These are phyloP conservation scores for Dolichallabes microphthalmus DNA, from an alignment of 2,113 vertebrate genomes.

Conservation along the genomic window DNA sequence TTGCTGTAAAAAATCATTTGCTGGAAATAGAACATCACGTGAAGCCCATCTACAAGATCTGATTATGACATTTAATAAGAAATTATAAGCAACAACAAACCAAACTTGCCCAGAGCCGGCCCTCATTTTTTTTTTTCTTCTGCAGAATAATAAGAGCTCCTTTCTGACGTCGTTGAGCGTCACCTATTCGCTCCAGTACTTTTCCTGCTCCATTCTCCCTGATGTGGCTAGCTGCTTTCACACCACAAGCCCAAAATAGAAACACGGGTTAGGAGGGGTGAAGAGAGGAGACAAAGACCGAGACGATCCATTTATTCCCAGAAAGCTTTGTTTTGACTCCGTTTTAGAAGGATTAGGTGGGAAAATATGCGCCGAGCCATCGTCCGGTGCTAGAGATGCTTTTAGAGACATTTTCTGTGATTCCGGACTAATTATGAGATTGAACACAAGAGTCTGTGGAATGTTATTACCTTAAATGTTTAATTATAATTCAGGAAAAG, in stretches of 20 bases:
- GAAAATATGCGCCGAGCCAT: not conserved
- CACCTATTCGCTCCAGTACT: conserved; percentile 37
- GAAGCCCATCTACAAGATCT: not conserved
- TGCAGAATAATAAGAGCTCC: conserved; percentile 11
- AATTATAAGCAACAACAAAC: not conserved
- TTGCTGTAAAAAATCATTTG: not conserved
- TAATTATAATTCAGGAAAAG: not conserved
- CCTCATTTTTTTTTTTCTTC: not conserved
- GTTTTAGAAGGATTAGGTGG: conserved; percentile 21
- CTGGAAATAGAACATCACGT: not conserved
- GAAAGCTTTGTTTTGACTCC: conserved; percentile 11
- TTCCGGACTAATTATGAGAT: not conserved
- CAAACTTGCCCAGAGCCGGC: not conserved
- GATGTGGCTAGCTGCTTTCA: conserved; percentile 24
- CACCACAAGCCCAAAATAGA: conserved; percentile 37
- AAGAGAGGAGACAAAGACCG: not conserved
- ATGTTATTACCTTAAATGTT: not conserved
- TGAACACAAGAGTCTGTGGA: not conserved
- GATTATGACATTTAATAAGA: not conserved
- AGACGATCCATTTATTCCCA: conserved; percentile 28
- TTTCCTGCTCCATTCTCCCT: conserved; percentile 27
- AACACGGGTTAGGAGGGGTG: conserved; percentile 8
- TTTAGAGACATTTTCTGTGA: not conserved
- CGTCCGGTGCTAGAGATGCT: not conserved
- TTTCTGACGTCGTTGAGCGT: conserved; percentile 25